Conservation (phyloP, 1,140 invertebrate species). For the Cyclargus thomasi region DNA sequence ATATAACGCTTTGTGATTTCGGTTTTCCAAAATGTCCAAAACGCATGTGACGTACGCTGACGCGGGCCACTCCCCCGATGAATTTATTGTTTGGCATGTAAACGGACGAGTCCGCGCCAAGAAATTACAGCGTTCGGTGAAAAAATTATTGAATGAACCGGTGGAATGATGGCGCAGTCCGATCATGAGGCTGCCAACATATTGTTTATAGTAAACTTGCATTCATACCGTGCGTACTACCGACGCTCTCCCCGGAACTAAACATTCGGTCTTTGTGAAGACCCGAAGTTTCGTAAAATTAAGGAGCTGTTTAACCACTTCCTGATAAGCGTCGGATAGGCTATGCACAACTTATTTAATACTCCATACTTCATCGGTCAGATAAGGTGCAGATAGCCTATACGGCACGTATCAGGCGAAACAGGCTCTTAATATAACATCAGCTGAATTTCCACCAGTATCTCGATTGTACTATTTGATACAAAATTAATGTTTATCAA, state of each 20-base stretch:
- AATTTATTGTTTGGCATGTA: constrained; percentile 75
- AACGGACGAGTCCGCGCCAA: constrained; percentile 74
- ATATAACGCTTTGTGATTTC: constrained; percentile 53
- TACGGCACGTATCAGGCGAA: too few species aligned
- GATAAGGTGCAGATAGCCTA: too few species aligned
- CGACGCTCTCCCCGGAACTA: constrained; percentile 13
- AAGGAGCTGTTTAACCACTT: too few species aligned
- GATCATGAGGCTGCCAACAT: constrained; percentile 59
- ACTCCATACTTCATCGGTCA: too few species aligned
- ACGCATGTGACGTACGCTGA: constrained; percentile 62
- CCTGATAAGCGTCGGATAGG: too few species aligned
- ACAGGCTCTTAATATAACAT: too few species aligned
- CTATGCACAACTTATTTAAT: too few species aligned
- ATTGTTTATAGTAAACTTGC: constrained; percentile 64
- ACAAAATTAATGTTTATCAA: too few species aligned
- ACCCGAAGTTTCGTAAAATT: too few species aligned
- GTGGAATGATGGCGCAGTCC: constrained; percentile 64
- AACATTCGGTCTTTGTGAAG: background rate
- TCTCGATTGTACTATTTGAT: too few species aligned
- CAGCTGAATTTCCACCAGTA: too few species aligned
- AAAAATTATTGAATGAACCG: constrained; percentile 74
- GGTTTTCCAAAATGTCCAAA: constrained; percentile 55
- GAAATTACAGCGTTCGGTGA: constrained; percentile 73
- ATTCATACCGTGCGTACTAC: constrained; percentile 51
- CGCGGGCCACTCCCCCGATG: constrained; percentile 69